Evolutionary conservation across 2,888 invertebrate species (phyloP).

Genomic region (Patella pellucida): DNA sequence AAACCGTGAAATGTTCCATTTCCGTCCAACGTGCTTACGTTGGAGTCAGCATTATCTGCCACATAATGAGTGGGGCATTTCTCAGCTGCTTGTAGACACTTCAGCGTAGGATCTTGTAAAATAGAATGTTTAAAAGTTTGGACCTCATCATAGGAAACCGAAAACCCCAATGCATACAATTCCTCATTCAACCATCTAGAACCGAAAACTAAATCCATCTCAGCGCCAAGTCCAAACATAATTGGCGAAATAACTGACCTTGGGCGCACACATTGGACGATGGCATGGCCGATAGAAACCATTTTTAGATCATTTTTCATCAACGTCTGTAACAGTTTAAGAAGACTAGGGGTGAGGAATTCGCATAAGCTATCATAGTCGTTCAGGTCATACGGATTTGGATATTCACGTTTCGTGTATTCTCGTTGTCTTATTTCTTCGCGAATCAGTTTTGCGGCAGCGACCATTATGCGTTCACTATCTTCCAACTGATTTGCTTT

Average conservation of each 20-base stretch:
- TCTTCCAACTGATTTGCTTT: neutral
- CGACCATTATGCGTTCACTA: neutral
- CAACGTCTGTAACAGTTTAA: neutral
- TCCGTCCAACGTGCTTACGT: neutral
- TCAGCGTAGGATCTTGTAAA: neutral
- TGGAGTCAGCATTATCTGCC: slow-evolving; percentile 3
- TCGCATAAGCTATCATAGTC: neutral
- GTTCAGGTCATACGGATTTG: neutral
- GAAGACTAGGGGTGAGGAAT: neutral
- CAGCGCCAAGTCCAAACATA: slow-evolving; percentile 6
- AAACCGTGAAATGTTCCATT: neutral
- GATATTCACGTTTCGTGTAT: neutral
- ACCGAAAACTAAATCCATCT: slow-evolving; percentile 6
- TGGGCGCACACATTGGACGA: neutral
- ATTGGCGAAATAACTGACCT: slow-evolving; percentile 7
- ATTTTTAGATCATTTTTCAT: neutral
- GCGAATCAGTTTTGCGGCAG: neutral
- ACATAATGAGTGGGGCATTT: slow-evolving; percentile 4
- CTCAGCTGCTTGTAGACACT: neutral
- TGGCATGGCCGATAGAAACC: neutral
- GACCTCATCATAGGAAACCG: slow-evolving; percentile 4
- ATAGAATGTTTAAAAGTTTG: neutral
- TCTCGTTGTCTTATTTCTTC: slow-evolving; percentile 2
- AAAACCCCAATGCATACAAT: slow-evolving; percentile 2
- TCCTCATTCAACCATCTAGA: slow-evolving; percentile 11